phyloP scores from a whole-genome alignment of 2,113 vertebrate species.

The Xenus cinereus region DNA sequence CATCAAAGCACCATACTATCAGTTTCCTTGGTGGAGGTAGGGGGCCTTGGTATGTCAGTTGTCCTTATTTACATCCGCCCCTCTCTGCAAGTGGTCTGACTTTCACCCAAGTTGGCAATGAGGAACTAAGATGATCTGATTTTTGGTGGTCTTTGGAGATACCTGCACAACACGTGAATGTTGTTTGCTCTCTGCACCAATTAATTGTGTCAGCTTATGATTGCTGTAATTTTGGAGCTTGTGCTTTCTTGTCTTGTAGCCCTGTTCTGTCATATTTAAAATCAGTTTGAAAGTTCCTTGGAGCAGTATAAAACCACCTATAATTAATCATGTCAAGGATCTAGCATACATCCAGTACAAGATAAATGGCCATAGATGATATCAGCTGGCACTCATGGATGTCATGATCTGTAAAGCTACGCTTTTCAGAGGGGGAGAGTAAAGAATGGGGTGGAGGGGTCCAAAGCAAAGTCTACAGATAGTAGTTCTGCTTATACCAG shows the following conservation, averaged over 20 bases:
- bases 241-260: neutral
- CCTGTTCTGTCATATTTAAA: neutral
- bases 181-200: neutral
- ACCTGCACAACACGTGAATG: neutral
- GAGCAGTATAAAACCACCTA: neutral
- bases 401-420: neutral
- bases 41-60: neutral
- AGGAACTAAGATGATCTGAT: neutral
- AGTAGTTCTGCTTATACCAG: accelerated
- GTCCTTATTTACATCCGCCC: neutral
- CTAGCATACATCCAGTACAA: neutral
- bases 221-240: neutral
- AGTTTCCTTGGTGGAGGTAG: neutral
- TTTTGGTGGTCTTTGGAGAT: neutral
- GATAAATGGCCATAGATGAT: neutral
- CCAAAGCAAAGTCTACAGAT: neutral
- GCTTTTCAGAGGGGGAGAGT: neutral
- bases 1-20: neutral
- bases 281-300: neutral
- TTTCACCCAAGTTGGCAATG: neutral
- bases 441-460: neutral
- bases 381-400: neutral
- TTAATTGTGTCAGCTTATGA: neutral
- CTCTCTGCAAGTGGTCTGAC: neutral
- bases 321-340: neutral